Conservation (phyloP, 2,797 vertebrate genomes). For the Pitangus sulphuratus region DNA sequence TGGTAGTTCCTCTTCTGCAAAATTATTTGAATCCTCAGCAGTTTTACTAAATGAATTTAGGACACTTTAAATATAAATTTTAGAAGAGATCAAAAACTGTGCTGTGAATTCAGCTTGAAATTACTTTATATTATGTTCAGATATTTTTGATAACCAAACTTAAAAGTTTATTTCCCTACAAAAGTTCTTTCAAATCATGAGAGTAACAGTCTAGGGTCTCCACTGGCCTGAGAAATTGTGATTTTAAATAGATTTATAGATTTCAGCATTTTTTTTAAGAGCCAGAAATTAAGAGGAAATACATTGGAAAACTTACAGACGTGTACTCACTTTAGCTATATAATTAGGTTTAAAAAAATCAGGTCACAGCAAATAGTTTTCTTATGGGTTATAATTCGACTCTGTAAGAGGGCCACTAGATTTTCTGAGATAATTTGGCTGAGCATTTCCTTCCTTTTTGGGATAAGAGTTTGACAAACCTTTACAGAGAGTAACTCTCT, state of each 20-base stretch:
- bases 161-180: not conserved
- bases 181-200: not conserved
- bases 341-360: not conserved
- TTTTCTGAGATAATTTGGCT: not conserved
- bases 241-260: not conserved
- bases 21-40: not conserved
- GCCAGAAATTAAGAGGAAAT: not conserved
- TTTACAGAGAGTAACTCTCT: not conserved
- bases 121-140: not conserved
- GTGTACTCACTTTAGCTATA: not conserved
- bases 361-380: not conserved
- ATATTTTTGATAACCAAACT: not conserved
- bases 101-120: constrained; percentile 3
- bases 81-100: not conserved
- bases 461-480: not conserved
- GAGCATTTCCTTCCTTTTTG: not conserved
- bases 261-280: not conserved
- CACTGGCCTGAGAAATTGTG: not conserved
- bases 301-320: not conserved
- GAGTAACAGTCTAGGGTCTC: not conserved
- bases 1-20: not conserved
- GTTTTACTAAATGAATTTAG: not conserved
- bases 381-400: not conserved
- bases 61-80: not conserved
- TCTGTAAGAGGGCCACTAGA: not conserved